A percentile compares a stretch with the other conserved stretches of the same genome.
Evolutionary conservation across 2,888 invertebrate genomes (phyloP).

Genomic region (Diarsia rubi): DNA sequence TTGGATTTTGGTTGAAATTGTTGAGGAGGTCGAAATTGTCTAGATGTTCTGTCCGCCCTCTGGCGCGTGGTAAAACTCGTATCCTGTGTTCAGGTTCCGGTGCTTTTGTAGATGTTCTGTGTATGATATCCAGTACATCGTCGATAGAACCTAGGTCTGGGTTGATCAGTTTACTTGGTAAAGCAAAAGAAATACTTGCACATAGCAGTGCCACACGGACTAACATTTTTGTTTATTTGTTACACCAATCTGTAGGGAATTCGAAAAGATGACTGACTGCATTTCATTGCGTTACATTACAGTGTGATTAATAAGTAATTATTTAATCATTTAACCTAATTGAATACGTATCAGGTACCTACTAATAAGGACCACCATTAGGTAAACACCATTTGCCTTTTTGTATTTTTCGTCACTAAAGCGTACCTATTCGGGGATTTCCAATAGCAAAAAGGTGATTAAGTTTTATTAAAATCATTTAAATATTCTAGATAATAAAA

Average conservation of each 20-base stretch:
- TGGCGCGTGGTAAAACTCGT: not conserved
- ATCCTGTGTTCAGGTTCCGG: constrained; percentile 12
- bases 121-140: constrained; percentile 54
- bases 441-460: constrained; percentile 16
- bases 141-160: constrained; percentile 51
- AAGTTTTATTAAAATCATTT: constrained; percentile 6
- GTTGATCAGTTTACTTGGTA: constrained; percentile 25
- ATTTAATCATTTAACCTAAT: constrained; percentile 33
- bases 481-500: constrained; percentile 15
- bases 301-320: constrained; percentile 34
- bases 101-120: constrained; percentile 13
- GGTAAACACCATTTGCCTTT: not conserved
- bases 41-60: not conserved
- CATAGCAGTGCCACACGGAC: constrained; percentile 19
- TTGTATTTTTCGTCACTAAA: constrained; percentile 1
- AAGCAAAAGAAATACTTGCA: constrained; percentile 17
- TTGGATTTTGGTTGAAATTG: not conserved
- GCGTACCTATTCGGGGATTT: constrained; percentile 27
- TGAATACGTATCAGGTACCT: not conserved
- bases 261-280: constrained; percentile 31
- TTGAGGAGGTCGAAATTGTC: constrained; percentile 8
- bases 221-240: constrained; percentile 33
- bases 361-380: constrained; percentile 8
- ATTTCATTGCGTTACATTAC: not conserved
- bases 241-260: constrained; percentile 20